phyloP scores from a whole-genome alignment of 2,113 vertebrate species.

The Carassius carassius region DNA sequence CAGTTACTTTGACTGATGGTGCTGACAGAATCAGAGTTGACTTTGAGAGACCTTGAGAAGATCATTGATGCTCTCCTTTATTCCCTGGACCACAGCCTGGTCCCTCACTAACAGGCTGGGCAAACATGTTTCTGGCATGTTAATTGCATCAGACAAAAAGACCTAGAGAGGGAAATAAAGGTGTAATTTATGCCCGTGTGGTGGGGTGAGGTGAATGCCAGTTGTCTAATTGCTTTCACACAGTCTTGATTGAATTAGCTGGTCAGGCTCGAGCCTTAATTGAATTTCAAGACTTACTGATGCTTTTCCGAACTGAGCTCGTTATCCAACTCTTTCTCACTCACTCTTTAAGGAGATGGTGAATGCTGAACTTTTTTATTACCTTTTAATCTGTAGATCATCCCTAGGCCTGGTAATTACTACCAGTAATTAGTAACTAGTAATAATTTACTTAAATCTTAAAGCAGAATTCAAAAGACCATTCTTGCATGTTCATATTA shows the following conservation, averaged over 20 bases:
- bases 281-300: constrained; percentile 73
- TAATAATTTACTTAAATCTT: background rate
- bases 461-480: background rate
- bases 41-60: constrained; percentile 35
- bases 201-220: constrained; percentile 70
- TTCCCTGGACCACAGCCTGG: constrained; percentile 44
- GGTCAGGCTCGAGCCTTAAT: constrained; percentile 70
- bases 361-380: constrained; percentile 28
- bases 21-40: constrained; percentile 1
- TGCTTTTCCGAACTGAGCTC: constrained; percentile 55
- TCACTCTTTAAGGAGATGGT: constrained; percentile 13
- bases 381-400: background rate
- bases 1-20: background rate
- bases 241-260: constrained; percentile 79
- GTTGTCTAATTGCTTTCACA: constrained; percentile 78
- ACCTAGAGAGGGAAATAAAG: constrained; percentile 71
- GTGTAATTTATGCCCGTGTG: constrained; percentile 66
- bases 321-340: constrained; percentile 4
- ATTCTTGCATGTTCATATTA: no score
- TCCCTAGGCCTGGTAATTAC: background rate
- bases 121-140: constrained; percentile 50
- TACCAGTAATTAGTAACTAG: no score
- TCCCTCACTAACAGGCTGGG: constrained; percentile 1
- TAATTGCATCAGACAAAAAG: constrained; percentile 72
- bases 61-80: constrained; percentile 56